Evolutionary conservation across 2,888 invertebrate species (phyloP).

Genomic region (Caenorhabditis macrosperma): DNA sequence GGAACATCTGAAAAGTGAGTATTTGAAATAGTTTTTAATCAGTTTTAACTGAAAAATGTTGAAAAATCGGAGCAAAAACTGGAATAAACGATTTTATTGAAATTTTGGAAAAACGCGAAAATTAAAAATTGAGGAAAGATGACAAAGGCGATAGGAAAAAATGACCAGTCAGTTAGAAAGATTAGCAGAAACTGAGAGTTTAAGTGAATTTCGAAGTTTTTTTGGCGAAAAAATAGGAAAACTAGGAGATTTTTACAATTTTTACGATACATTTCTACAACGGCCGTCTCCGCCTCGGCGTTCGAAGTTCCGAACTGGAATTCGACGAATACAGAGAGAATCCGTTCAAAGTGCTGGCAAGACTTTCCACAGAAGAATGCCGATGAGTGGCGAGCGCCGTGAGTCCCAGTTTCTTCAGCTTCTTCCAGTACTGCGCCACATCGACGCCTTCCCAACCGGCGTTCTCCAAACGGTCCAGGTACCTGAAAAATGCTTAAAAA

Average conservation of each 20-base stretch:
- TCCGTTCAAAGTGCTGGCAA: slow-evolving; percentile 74
- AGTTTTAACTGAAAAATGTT: too few relatives aligned
- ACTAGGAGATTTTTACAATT: neutral
- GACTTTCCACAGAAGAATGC: slow-evolving; percentile 72
- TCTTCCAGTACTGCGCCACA: slow-evolving; percentile 82
- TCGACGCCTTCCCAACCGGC: slow-evolving; percentile 86
- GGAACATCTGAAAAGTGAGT: neutral
- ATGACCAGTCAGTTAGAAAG: neutral
- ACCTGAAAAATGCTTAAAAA: slow-evolving; percentile 65
- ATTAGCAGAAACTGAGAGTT: neutral
- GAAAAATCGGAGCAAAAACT: too few relatives aligned
- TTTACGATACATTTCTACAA: slow-evolving; percentile 7
- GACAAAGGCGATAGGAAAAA: neutral
- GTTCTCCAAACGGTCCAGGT: slow-evolving; percentile 83
- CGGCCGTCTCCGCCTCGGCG: slow-evolving; percentile 47
- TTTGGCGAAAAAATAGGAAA: neutral
- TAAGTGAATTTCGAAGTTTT: neutral
- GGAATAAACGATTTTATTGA: too few relatives aligned
- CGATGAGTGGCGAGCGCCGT: slow-evolving; percentile 68
- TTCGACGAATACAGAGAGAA: slow-evolving; percentile 69
- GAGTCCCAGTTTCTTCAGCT: slow-evolving; percentile 73
- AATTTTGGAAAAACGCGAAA: too few relatives aligned
- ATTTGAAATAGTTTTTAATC: too few relatives aligned
- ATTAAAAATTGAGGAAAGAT: neutral
- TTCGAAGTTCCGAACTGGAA: slow-evolving; percentile 63